These are phyloP conservation scores for Colletes gigas DNA, from an alignment of 1,140 invertebrate genomes.

Conservation along the genomic window DNA sequence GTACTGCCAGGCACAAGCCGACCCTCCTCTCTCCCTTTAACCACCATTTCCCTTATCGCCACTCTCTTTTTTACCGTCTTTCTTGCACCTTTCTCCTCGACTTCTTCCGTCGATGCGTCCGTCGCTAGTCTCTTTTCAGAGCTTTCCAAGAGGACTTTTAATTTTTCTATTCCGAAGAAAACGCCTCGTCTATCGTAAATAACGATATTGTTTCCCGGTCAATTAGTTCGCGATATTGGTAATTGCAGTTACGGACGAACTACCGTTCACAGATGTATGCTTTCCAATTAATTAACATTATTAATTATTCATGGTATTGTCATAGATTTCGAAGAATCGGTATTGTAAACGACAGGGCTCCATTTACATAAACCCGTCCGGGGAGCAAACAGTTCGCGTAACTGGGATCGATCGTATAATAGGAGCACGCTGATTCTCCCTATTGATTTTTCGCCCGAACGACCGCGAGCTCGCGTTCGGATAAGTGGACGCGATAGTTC, in stretches of 20 bases:
- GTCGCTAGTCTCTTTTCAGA: not conserved
- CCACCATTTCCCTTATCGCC: not conserved
- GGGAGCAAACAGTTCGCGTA: too few relatives aligned
- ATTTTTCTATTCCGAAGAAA: not conserved
- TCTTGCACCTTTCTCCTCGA: too few relatives aligned
- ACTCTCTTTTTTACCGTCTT: not conserved
- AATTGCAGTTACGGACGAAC: not conserved
- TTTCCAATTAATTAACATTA: conserved; percentile 12
- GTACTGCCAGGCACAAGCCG: conserved; percentile 61
- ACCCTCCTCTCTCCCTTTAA: conserved; percentile 10
- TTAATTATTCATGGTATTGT: not conserved
- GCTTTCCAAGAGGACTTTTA: conserved; percentile 22
- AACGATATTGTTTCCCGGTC: conserved; percentile 8
- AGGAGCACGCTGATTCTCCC: too few relatives aligned
- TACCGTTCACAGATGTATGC: not conserved
- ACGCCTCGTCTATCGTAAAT: not conserved
- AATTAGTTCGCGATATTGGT: not conserved
- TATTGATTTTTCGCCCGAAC: too few relatives aligned
- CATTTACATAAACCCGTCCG: too few relatives aligned
- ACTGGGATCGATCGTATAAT: too few relatives aligned
- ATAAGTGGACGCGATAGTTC: too few relatives aligned
- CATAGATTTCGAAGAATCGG: too few relatives aligned
- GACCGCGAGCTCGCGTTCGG: too few relatives aligned
- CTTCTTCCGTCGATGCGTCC: not conserved
- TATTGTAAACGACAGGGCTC: too few relatives aligned